Conservation (phyloP, 2,888 invertebrate genomes). For the Mythimna pallens region DNA sequence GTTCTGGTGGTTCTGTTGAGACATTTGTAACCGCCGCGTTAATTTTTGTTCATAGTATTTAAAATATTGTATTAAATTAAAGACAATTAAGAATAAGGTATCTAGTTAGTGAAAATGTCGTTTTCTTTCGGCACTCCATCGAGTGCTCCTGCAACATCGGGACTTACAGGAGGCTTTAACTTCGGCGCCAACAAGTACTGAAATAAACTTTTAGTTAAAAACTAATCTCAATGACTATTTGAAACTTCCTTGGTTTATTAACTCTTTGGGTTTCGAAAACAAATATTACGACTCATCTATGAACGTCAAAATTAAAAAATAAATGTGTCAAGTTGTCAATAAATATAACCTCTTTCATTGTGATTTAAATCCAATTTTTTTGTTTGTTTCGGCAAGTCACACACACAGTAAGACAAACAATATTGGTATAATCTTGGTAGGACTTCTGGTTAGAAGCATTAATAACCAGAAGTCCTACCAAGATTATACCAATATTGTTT, state of each 20-base stretch:
- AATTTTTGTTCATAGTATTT: not conserved
- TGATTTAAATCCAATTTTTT: not conserved
- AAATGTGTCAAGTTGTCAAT: constrained; percentile 10
- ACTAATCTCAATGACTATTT: not conserved
- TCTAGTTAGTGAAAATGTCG: constrained; percentile 75
- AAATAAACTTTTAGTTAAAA: constrained; percentile 60
- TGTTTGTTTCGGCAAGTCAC: not conserved
- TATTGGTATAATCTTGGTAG: too few relatives aligned
- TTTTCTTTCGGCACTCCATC: constrained; percentile 87
- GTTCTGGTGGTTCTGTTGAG: not conserved
- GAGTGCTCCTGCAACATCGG: constrained; percentile 86
- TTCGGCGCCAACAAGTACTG: constrained; percentile 87
- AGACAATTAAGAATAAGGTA: not conserved
- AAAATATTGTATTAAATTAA: not conserved
- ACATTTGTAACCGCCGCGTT: constrained; percentile 33
- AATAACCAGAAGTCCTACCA: too few relatives aligned
- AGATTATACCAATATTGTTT: not conserved
- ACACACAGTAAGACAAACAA: too few relatives aligned
- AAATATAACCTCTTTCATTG: constrained; percentile 30
- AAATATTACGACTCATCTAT: not conserved
- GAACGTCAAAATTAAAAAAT: constrained; percentile 27
- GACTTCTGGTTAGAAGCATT: too few relatives aligned
- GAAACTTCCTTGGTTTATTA: constrained; percentile 33
- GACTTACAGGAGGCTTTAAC: constrained; percentile 82
- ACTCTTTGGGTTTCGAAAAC: not conserved